Evolutionary conservation across 2,888 invertebrate species (phyloP), one percentile per base, ranked within the genome.

Genomic region (Scaptomyza flava): DNA sequence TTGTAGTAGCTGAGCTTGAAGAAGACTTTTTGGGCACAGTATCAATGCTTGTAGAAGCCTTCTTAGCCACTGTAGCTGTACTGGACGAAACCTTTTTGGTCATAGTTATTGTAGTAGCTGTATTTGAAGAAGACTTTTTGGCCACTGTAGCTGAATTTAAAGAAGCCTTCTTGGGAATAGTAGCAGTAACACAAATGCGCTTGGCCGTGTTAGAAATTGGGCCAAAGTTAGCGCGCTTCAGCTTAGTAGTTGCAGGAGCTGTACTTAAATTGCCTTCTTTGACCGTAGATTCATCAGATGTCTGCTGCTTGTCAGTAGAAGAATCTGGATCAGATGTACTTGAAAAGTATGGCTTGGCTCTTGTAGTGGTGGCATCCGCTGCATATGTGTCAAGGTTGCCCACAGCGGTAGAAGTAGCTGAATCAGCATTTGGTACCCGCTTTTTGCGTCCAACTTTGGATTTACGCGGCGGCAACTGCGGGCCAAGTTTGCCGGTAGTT

Each of bases 371-470:
- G 34, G 14, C 45, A 43, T 0, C 41, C 42, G 11, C 33, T 8
- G 12, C 4, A 38, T 14, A 38, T 7, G 7, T n/a, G 8, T 38
- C 8, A 8, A 14, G 8, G 14, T 38, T 38, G 14, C 7, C 14
- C 8, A 14, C 14, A 14, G 14, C 7, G 3, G 8, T 8, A 3
- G 14, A 38, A 14, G 34, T 64, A 3, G 48, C 50, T n/a, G 72
- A 60, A 33, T 81, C 77, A 1, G 77, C 68, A 14, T 41, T 17
- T 9, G 34, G 41, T 20, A 54, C 38, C 4, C 80, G 75, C 54
- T 77, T 85, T 46, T 78, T 85, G 50, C 85, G 82, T 2, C 80
- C 82, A 6, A 56, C 59, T 36, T 77, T 62, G 0, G 68, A 59
- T 47, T 79, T 82, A 30, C 65, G 76, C 38, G 41, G 54, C 42